Evolutionary conservation across 2,797 vertebrate species (phyloP), one percentile per base, ranked within the genome.

Genomic region (Melanogrammus aeglefinus): DNA sequence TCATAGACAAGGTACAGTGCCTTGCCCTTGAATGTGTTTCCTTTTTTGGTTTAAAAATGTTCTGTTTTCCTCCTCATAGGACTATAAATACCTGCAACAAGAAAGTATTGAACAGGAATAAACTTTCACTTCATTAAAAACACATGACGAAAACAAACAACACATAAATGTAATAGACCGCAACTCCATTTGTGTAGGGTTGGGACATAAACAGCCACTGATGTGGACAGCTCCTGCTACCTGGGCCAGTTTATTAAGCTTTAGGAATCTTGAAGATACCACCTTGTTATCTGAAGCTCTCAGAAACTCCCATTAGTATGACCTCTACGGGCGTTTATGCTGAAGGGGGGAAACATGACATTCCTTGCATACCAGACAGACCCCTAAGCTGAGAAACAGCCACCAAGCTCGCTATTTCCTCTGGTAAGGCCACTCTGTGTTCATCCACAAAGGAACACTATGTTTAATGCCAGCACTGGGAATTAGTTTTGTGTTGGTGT

Each of bases 1-100:
- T 99, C 76, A 97, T 98, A 69, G 98, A 99, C 88, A 99, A 99
- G 96, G 98, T 99, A 90, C 41, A 44, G 1, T 44, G 41, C 13
- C 14, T 13, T 4, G 41, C 41, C 14, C 41, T 13, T 44, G 12
- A 44, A 44, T 44, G 41, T 44, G 41, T 44, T 13, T 44, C 13
- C 39, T 44, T 44, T 44, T 44, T 44, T 44, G 12, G 12, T 13
- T 13, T 13, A 1, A 44, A 44, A 44, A 44, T 44, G 41, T 44
- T 44, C 47, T n/a, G 47, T 21, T 57, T 18, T 57, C 47, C n/a
- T 57, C 47, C 16, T 57, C 47, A 18, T 57, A 57, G 4, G 47
- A 57, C 21, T 7, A 24, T 63, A 18, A 39, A 39, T 39, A 39
- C 38, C 57, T 24, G 8, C 57, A n/a, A 24, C 10, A 63, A 63